A percentile compares a stretch with the other conserved stretches of the same genome.
These are phyloP conservation scores for Sitta carolinensis DNA, from an alignment of 2,797 vertebrate species.

Conservation along the genomic window DNA sequence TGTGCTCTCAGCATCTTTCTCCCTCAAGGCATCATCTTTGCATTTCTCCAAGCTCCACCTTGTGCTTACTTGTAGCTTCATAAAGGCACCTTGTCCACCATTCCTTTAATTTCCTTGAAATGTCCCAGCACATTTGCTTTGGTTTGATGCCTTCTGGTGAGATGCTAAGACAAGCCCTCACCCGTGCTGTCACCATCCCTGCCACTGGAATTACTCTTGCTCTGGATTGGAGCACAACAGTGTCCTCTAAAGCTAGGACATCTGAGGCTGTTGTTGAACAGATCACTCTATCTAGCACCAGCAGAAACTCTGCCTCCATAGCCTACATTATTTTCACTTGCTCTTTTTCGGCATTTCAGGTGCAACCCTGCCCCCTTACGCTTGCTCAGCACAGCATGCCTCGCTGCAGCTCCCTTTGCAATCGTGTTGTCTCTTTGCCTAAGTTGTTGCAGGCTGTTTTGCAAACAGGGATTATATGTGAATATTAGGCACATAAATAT, in stretches of 20 bases:
- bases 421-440: background rate
- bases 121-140: background rate
- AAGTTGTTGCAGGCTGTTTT: background rate
- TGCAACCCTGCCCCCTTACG: slow-evolving; percentile 60
- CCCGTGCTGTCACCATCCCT: background rate
- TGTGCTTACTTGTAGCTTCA: background rate
- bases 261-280: background rate
- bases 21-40: background rate
- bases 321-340: background rate
- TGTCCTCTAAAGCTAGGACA: background rate
- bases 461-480: background rate
- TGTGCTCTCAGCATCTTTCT: background rate
- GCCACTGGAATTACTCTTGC: background rate
- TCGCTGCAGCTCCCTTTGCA: background rate
- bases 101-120: background rate
- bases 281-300: background rate
- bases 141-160: background rate
- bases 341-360: slow-evolving; percentile 41
- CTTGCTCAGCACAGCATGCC: background rate
- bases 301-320: background rate
- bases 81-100: background rate
- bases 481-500: background rate
- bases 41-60: background rate
- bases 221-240: background rate
- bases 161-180: background rate